Evolutionary conservation across 2,113 vertebrate species (phyloP).

Genomic region (Psammodynastes pulverulentus): DNA sequence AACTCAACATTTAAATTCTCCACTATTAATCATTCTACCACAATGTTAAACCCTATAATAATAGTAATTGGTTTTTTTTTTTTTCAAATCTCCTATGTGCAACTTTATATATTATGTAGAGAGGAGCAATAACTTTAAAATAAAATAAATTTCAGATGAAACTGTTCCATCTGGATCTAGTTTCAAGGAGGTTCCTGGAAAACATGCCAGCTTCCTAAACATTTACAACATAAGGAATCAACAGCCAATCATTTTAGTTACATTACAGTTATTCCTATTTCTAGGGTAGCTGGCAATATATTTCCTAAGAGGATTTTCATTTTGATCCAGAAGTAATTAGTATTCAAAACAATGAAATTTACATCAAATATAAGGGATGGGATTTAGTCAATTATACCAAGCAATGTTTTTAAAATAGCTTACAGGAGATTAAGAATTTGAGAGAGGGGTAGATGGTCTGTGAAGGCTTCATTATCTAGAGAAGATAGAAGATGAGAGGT

Average conservation of each 20-base stretch:
- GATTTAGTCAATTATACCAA: background rate
- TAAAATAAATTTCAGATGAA: background rate
- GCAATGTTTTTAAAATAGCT: background rate
- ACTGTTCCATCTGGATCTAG: background rate
- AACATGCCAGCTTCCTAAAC: background rate
- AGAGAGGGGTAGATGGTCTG: background rate
- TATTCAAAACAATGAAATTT: background rate
- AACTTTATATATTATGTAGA: background rate
- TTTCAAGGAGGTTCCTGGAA: background rate
- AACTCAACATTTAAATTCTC: too few relatives aligned
- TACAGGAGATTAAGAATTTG: background rate
- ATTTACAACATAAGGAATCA: background rate
- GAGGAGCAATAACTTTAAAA: background rate
- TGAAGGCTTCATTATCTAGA: background rate
- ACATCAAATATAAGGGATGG: background rate
- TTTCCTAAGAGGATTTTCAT: background rate
- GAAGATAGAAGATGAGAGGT: background rate
- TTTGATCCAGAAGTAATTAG: background rate
- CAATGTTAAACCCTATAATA: background rate
- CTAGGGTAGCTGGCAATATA: background rate
- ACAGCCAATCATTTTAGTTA: background rate
- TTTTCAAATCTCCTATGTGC: background rate
- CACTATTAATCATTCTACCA: too few relatives aligned
- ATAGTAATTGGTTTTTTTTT: background rate
- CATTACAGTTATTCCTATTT: background rate